These are phyloP conservation scores for Ciona savignyi DNA, from an alignment of 23 tunicate species.

Conservation along the genomic window DNA sequence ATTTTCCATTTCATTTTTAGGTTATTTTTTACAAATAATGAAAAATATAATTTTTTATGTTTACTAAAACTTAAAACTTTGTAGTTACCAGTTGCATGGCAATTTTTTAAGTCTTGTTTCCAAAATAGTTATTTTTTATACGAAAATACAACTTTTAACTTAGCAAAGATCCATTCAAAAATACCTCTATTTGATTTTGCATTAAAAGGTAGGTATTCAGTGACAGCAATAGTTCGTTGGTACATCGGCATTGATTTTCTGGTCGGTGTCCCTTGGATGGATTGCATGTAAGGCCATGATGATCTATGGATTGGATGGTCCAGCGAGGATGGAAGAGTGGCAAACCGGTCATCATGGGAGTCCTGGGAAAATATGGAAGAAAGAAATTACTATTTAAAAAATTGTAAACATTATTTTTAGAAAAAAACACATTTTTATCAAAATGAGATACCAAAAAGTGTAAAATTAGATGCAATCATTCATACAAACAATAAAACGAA, in stretches of 20 bases:
- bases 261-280: background rate
- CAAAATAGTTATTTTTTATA: no score
- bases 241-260: constrained; percentile 51
- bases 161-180: no score
- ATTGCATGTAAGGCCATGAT: constrained; percentile 31
- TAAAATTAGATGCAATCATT: no score
- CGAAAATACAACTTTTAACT: no score
- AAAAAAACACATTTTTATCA: no score
- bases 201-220: constrained; percentile 73
- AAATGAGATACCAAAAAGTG: no score
- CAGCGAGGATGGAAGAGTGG: constrained; percentile 16
- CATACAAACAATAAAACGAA: background rate
- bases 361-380: background rate
- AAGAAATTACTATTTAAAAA: background rate
- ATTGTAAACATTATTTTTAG: background rate
- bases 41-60: no score
- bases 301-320: constrained; percentile 15
- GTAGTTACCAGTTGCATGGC: no score
- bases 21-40: no score
- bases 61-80: no score
- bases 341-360: constrained; percentile 19
- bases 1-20: no score
- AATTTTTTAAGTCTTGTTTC: no score
- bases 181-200: constrained; percentile 13
- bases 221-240: constrained; percentile 79